Evolutionary conservation across 2,888 invertebrate species (phyloP), one percentile per base, ranked within the genome.

Genomic region (Noctua janthina): DNA sequence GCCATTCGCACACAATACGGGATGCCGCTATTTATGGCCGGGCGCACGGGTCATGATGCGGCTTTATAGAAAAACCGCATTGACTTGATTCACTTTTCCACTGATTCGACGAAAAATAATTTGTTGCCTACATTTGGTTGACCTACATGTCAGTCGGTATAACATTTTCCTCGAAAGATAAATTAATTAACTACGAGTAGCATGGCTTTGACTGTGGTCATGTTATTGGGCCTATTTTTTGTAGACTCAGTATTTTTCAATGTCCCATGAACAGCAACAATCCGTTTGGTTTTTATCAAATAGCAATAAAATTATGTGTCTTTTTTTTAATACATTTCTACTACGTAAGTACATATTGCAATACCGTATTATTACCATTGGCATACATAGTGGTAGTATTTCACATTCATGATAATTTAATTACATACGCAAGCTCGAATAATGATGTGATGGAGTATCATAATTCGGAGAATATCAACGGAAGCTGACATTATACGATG

Each of bases 1-100:
- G 54, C 15, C 43, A 54, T 64, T 51, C 69, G 17, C 78, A 43
- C 39, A 83, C 85, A 74, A 71, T 83, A 78, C 81, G 46, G 67
- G 75, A 80, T 75, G 64, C 39, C 56, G 29, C 69, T 78, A 78
- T 86, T 86, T 87, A 87, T 81, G 23, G 35, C 20, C 64, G 29
- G 10, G 17, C 35, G 17, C 35, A 39, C 69, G 70, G 46, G 35
- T 35, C 66, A 35, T 15, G 35, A 5, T 39, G 56, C 54, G 73
- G 67, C n/a, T 64, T 73, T 64, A 66, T 59, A 72, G 72, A 68
- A 75, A 73, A 39, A 20, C 66, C 66, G 66, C 39, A 66, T 85
- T 75, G 51, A 82, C 64, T 77, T 74, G 56, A 74, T 66, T 67
- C 62, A 17, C 54, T 56, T 76, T 29, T 81, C 7, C 0, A 39